Conservation (phyloP, 2,797 vertebrate genomes). For the Paguma larvata region DNA sequence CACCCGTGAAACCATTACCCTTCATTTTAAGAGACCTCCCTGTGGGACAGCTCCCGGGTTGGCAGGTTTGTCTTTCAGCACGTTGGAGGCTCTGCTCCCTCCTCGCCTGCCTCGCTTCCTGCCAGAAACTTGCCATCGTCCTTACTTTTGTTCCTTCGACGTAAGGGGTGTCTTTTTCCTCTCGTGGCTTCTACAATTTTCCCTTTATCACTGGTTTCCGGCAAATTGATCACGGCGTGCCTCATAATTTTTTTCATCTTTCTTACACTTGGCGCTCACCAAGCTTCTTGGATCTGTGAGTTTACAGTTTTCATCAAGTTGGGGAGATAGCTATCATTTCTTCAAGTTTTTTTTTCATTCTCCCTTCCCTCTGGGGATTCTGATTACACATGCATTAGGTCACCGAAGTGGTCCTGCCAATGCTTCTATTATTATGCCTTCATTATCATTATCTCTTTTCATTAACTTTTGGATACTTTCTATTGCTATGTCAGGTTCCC, state of each 20-base stretch:
- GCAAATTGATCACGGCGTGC: no score
- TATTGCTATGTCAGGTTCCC: not conserved
- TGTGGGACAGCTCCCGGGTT: fast-evolving
- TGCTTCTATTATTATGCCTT: fast-evolving
- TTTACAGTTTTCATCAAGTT: not conserved
- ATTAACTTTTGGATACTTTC: not conserved
- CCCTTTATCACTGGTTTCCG: not conserved
- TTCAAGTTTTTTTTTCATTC: not conserved
- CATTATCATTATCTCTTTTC: not conserved
- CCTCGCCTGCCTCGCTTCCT: no score
- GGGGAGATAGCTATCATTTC: not conserved
- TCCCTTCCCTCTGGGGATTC: no score
- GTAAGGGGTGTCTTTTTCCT: not conserved
- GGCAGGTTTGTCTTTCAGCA: not conserved
- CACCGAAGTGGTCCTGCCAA: not conserved
- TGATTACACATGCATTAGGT: fast-evolving
- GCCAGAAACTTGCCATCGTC: fast-evolving
- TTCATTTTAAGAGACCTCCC: not conserved
- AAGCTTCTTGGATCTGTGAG: not conserved
- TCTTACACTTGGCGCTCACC: not conserved
- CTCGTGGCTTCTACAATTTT: no score
- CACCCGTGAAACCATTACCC: not conserved
- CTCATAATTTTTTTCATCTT: not conserved
- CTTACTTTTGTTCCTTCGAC: fast-evolving
- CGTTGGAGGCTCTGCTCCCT: no score